Conservation (phyloP, 2,113 vertebrate species). For the Sterna hirundo region DNA sequence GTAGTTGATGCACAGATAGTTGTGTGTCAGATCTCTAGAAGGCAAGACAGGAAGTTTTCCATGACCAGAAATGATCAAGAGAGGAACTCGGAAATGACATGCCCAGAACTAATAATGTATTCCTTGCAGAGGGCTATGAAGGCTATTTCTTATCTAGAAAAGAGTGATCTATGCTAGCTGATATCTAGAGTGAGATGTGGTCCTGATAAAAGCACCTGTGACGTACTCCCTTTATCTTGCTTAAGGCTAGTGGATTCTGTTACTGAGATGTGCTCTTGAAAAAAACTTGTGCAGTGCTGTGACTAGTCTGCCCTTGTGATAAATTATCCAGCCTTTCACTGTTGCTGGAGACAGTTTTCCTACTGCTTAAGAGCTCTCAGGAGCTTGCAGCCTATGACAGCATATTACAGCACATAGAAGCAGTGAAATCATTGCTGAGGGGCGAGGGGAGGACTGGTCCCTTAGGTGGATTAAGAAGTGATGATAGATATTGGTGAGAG, state of each 20-base stretch:
- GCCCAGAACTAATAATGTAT: background rate
- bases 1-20: background rate
- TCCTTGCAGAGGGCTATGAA: background rate
- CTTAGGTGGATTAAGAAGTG: background rate
- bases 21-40: background rate
- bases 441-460: background rate
- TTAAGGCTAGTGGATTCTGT: background rate
- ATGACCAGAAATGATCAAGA: background rate
- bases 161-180: background rate
- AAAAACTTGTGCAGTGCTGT: background rate
- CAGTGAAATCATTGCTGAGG: background rate
- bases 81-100: background rate
- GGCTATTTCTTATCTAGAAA: background rate
- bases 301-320: background rate
- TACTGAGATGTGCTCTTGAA: background rate
- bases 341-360: background rate
- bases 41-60: background rate
- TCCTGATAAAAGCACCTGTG: background rate
- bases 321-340: background rate
- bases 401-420: background rate
- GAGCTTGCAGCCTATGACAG: background rate
- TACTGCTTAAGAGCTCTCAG: background rate
- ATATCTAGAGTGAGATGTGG: background rate
- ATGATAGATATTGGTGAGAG: background rate
- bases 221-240: background rate